Evolutionary conservation across 2,888 invertebrate species (phyloP).

Genomic region (Macaria notata): DNA sequence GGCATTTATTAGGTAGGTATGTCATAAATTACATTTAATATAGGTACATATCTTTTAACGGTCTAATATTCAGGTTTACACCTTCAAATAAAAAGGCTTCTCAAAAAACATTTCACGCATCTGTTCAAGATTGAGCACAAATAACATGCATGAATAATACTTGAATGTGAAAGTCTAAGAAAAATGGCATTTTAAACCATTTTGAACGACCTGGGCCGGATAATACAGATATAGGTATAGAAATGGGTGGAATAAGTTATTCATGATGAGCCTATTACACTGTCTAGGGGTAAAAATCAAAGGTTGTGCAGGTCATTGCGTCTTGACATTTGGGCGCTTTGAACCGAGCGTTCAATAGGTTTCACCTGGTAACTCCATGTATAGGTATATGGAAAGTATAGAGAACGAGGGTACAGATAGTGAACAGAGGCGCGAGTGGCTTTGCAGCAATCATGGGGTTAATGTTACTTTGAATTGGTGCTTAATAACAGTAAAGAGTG

Average conservation of each 20-base stretch:
- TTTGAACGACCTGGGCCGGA: slow-evolving; percentile 10
- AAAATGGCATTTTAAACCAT: slow-evolving; percentile 18
- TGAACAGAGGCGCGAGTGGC: no score
- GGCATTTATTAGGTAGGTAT: no score
- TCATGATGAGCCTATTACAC: slow-evolving; percentile 27
- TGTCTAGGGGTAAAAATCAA: slow-evolving; percentile 34
- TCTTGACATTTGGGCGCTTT: slow-evolving; percentile 44
- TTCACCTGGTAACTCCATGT: slow-evolving; percentile 4
- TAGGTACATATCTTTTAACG: no score
- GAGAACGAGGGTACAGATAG: no score
- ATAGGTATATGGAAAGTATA: neutral
- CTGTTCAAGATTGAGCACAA: neutral
- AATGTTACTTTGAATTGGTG: no score
- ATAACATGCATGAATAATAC: neutral
- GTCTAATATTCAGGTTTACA: no score
- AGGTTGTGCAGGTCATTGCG: slow-evolving; percentile 41
- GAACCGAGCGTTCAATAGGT: slow-evolving; percentile 26
- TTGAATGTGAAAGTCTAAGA: neutral
- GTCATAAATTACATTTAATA: no score
- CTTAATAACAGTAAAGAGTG: no score
- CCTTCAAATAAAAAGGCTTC: no score
- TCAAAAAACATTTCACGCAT: neutral
- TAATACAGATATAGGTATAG: slow-evolving; percentile 19
- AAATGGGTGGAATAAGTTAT: slow-evolving; percentile 24
- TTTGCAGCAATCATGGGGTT: no score